A percentile compares a stretch with the other conserved stretches of the same genome.
Conservation (phyloP, 2,113 vertebrate species). For the Rattus norvegicus region GRCr8 NC_086020.1:83580501-83581000, state of each 20-base stretch:
- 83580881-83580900: not conserved
- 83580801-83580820: not conserved
- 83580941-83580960: not conserved
- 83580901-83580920: not conserved
- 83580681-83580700: not conserved
- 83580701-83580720: not conserved
- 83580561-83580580: not conserved
- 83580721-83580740: not conserved
- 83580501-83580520: not conserved
- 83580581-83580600: not conserved
- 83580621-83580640: not conserved
- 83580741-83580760: not conserved
- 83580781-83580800: not conserved
- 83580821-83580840: not conserved
- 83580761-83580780: not conserved
- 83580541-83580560: not conserved
- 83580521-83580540: not conserved
- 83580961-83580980: fast-evolving
- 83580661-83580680: not conserved
- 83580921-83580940: not conserved
- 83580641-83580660: not conserved
- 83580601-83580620: not conserved
- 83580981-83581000: not conserved
- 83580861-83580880: not conserved
- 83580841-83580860: not conserved